A percentile compares a stretch with the other conserved stretches of the same genome.
Conservation (phyloP, 1,140 invertebrate genomes). For the Medauroidea extradentata region DNA sequence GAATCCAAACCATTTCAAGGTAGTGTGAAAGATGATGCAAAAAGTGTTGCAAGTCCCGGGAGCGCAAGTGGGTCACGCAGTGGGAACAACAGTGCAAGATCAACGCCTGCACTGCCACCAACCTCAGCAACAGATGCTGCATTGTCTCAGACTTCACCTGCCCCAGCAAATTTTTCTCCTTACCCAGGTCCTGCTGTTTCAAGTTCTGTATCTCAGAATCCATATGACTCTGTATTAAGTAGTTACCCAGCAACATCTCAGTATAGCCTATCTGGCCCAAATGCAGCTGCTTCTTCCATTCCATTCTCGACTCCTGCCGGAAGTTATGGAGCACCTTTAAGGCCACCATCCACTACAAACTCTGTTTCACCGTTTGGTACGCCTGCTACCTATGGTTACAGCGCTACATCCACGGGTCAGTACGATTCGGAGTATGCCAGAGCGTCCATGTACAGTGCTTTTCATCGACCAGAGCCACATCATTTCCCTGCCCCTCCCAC, state of each 20-base stretch:
- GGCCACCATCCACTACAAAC: constrained; percentile 24
- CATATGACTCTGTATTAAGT: constrained; percentile 5
- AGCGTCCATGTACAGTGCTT: constrained; percentile 43
- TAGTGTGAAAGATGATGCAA: not conserved
- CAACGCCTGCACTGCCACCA: constrained; percentile 8
- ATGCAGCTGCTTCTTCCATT: not conserved
- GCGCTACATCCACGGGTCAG: constrained; percentile 24
- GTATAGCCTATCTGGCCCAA: not conserved
- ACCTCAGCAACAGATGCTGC: not conserved
- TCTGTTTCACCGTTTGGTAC: not conserved
- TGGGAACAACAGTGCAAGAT: constrained; percentile 13
- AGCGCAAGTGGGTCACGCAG: constrained; percentile 10
- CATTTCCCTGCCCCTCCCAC: constrained; percentile 38
- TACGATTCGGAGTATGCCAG: constrained; percentile 46
- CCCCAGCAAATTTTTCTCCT: not conserved
- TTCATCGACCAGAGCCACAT: constrained; percentile 40
- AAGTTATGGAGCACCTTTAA: constrained; percentile 20
- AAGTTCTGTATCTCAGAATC: not conserved
- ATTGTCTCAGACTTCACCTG: not conserved
- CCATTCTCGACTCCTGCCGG: constrained; percentile 1
- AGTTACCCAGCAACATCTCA: constrained; percentile 1
- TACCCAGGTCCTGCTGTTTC: not conserved
- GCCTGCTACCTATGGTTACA: not conserved
- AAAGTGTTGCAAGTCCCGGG: constrained; percentile 1
- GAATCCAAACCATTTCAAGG: constrained; percentile 4